Percentiles rank a stretch among this genome's conserved stretches.
These are phyloP conservation scores for Kryptolebias marmoratus DNA, from an alignment of 2,113 vertebrate genomes.

Conservation along the genomic window DNA sequence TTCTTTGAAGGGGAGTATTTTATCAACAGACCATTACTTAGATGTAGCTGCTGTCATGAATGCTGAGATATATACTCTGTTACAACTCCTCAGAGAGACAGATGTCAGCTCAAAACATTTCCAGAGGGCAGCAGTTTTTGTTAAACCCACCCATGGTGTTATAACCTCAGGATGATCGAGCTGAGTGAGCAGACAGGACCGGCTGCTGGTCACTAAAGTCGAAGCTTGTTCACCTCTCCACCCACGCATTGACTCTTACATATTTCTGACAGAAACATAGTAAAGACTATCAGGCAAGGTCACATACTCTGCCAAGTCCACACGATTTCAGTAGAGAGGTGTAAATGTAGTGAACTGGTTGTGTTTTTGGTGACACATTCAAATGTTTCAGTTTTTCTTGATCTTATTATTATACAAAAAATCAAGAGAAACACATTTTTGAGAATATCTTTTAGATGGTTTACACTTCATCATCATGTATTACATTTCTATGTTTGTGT, in stretches of 20 bases:
- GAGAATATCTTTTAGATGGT: constrained; percentile 8
- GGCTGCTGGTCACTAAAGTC: constrained; percentile 56
- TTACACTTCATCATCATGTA: constrained; percentile 51
- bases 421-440: not conserved
- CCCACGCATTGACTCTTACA: constrained; percentile 67
- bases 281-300: constrained; percentile 48
- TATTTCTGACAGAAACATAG: constrained; percentile 43
- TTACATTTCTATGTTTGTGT: constrained; percentile 58
- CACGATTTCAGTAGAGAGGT: constrained; percentile 51
- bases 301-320: constrained; percentile 30
- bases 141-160: constrained; percentile 65
- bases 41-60: constrained; percentile 1
- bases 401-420: constrained; percentile 1
- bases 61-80: constrained; percentile 16
- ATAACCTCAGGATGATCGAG: constrained; percentile 47
- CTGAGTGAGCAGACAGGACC: constrained; percentile 62
- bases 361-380: not conserved
- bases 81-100: constrained; percentile 45
- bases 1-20: not conserved
- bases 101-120: constrained; percentile 50
- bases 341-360: constrained; percentile 34
- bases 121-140: constrained; percentile 45
- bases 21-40: not conserved
- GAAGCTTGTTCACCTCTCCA: constrained; percentile 55
- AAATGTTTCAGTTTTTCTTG: not conserved